Base-by-base conservation (phyloP, 2,113 vertebrate genomes). In the Menura novaehollandiae region DNA sequence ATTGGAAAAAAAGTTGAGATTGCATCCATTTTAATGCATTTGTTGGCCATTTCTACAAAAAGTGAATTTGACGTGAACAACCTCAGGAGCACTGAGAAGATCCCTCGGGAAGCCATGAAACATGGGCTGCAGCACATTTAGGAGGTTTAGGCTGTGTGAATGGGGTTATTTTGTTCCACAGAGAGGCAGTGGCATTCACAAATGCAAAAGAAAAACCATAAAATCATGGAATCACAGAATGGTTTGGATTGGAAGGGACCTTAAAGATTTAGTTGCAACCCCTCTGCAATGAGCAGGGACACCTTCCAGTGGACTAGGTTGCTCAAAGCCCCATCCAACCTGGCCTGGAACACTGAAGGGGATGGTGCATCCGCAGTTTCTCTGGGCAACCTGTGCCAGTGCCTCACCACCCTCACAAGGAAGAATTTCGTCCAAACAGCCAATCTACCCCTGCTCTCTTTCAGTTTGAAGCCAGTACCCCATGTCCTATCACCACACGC, bases 101-200 rank as follows among this genome's bases (percentile, higher is more conserved):
- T 11, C 6, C 30, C 11, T 8, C 4, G 6, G 24, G 9, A 60
- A 79, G 30, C 21, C 3, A 2, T 1, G 12, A 41, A 56, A 17
- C 0, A 0, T 5, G n/a, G 13, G 37, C 10, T 73, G 32, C 47
- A 62, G 28, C 5, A 11, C 6, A 2, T 9, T 23, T 20, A 18
- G 27, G n/a, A 49, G 11, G 7, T 19, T 46, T 47, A 39, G 46
- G 0, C 10, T 32, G 17, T 9, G 10, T 17, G 19, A n/a, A n/a
- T 0, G 0, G 8, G n/a, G 11, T 56, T 7, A 6, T 39, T 15
- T 23, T n/a, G 17, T 6, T 46, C 27, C 49, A 23, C 35, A 30
- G 13, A 20, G 2, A 14, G 8, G 15, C 2, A 1, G 19, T 2
- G 9, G 5, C 6, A 1, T 23, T 33, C 16, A 26, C 19, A 35